Evolutionary conservation across 2,888 invertebrate genomes (phyloP).

Genomic region (Sphinx pinastri): DNA sequence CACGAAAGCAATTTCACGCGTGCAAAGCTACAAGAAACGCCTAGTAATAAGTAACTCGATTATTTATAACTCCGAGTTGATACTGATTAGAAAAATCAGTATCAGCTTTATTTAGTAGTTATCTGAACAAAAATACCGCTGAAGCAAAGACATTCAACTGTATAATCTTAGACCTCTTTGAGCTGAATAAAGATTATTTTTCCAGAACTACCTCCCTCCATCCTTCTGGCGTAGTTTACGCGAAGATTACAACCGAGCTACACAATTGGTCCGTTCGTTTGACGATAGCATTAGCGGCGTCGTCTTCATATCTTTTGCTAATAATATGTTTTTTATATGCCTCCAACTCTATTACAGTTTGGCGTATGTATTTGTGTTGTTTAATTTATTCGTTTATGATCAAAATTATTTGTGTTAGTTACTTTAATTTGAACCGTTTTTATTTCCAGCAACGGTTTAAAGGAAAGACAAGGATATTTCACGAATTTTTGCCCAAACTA

Average conservation of each 20-base stretch:
- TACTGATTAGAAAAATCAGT: too few species aligned
- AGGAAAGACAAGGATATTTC: background rate
- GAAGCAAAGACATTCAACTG: too few species aligned
- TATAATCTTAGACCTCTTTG: too few species aligned
- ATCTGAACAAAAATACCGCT: too few species aligned
- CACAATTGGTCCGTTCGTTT: slow-evolving; percentile 78
- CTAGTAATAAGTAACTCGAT: too few species aligned
- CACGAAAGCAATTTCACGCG: too few species aligned
- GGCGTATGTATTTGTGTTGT: slow-evolving; percentile 70
- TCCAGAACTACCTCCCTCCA: slow-evolving; percentile 51
- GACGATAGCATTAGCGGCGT: slow-evolving; percentile 83
- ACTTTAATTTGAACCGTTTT: slow-evolving; percentile 39
- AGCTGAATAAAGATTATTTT: background rate
- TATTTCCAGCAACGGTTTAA: slow-evolving; percentile 27
- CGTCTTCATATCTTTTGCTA: slow-evolving; percentile 84
- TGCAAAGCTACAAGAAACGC: too few species aligned
- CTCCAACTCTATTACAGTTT: slow-evolving; percentile 86
- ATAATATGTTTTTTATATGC: slow-evolving; percentile 86
- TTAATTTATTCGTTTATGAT: background rate
- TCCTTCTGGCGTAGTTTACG: slow-evolving; percentile 64
- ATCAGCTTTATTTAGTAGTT: too few species aligned
- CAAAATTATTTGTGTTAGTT: background rate
- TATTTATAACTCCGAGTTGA: too few species aligned
- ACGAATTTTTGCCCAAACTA: slow-evolving; percentile 21
- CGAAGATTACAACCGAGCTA: slow-evolving; percentile 85